These are phyloP conservation scores for Sebastiscus tertius DNA, from an alignment of 2,797 vertebrate species.

Conservation along the genomic window DNA sequence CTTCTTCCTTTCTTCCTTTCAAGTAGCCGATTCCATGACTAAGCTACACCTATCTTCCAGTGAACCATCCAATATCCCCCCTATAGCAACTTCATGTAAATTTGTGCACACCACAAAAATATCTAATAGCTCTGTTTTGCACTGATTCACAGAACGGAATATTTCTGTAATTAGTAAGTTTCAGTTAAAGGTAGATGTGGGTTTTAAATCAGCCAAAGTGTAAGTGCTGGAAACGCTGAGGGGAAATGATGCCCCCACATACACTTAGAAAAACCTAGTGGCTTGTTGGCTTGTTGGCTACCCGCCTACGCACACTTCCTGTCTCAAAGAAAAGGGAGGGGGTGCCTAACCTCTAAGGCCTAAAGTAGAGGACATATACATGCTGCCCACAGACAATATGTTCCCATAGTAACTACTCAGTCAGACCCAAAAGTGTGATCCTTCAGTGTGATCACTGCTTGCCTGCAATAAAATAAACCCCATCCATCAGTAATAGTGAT, in stretches of 20 bases:
- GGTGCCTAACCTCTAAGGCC: conserved; percentile 9
- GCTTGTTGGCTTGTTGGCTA: conserved; percentile 50
- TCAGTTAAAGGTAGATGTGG: background rate
- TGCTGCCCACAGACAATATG: conserved; percentile 4
- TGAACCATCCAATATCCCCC: background rate
- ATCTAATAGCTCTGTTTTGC: background rate
- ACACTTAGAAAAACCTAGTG: conserved; percentile 11
- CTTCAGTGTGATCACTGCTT: background rate
- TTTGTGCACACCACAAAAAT: background rate
- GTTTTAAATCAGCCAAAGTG: background rate
- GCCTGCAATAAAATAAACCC: background rate
- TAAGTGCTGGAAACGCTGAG: conserved; percentile 11
- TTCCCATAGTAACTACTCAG: background rate
- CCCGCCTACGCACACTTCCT: conserved; percentile 70
- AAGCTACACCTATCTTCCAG: background rate
- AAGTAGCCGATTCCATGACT: background rate
- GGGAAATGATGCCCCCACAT: conserved; percentile 4
- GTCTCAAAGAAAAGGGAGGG: conserved; percentile 24
- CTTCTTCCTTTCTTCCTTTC: background rate
- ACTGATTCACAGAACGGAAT: background rate
- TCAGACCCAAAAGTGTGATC: background rate
- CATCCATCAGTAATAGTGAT: background rate
- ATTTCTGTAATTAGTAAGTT: background rate
- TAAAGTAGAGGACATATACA: background rate
- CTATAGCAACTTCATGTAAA: background rate